Percentiles rank a stretch among this genome's conserved stretches.
Conservation (phyloP, 2,113 vertebrate genomes). For the Protobothrops flavoviridis region DNA sequence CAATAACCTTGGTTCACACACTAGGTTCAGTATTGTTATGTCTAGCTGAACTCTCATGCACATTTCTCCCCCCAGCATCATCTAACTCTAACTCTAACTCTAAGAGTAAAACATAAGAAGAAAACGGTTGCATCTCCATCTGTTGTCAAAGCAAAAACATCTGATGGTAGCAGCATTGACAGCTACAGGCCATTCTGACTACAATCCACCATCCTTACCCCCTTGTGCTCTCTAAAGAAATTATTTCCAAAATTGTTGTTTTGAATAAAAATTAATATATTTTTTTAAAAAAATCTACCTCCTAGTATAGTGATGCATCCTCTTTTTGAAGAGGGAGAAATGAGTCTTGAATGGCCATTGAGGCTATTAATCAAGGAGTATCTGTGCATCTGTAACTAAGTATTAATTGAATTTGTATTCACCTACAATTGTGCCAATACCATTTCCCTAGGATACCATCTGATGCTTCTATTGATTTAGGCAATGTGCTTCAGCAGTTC, state of each 20-base stretch:
- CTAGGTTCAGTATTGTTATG: no score
- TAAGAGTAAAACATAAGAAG: no score
- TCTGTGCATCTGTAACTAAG: background rate
- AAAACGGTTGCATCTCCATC: no score
- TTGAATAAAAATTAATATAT: background rate
- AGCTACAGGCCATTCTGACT: no score
- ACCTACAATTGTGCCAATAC: background rate
- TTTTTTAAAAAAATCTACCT: background rate
- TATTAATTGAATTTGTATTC: background rate
- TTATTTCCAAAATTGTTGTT: background rate
- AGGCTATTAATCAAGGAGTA: background rate
- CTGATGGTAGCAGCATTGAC: no score
- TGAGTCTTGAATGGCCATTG: background rate
- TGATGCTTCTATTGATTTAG: slow-evolving; percentile 1
- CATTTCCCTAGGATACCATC: background rate
- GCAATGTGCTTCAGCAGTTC: background rate
- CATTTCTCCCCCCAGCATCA: no score
- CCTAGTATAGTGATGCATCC: background rate
- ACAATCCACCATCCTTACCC: no score
- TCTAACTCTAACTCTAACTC: no score
- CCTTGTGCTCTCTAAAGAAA: no score
- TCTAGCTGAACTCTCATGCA: no score
- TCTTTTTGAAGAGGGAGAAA: background rate
- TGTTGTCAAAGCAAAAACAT: no score
- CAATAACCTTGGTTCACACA: no score